phyloP scores from a whole-genome alignment of 2,888 invertebrate genomes.

The Drosophila formosana region DNA sequence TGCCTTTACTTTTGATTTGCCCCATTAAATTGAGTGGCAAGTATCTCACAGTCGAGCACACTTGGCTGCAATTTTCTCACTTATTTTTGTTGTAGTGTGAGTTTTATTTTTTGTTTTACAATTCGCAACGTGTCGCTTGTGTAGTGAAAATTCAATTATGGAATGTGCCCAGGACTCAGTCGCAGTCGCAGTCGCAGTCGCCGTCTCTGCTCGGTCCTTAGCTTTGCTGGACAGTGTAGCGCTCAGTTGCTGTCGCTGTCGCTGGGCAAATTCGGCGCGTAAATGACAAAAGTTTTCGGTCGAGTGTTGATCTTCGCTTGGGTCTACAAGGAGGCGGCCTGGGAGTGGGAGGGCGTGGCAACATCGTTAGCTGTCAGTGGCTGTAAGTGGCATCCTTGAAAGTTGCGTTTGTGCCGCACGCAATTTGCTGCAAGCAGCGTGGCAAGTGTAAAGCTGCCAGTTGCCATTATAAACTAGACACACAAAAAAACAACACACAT shows the following conservation, averaged over 20 bases:
- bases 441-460: slow-evolving; percentile 17
- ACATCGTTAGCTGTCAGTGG: slow-evolving; percentile 76
- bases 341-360: slow-evolving; percentile 44
- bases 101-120: slow-evolving; percentile 30
- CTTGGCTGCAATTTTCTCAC: neutral
- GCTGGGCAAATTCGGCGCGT: slow-evolving; percentile 68
- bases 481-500: slow-evolving; percentile 11
- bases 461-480: slow-evolving; percentile 21
- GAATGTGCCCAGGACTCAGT: slow-evolving; percentile 25
- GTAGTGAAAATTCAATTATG: slow-evolving; percentile 76
- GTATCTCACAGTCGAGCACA: neutral
- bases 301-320: slow-evolving; percentile 76
- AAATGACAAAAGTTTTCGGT: slow-evolving; percentile 76
- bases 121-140: slow-evolving; percentile 48
- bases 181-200: neutral
- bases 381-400: slow-evolving; percentile 80
- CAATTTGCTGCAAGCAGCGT: slow-evolving; percentile 68
- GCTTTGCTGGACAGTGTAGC: slow-evolving; percentile 6
- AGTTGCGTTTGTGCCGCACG: slow-evolving; percentile 71
- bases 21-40: no score
- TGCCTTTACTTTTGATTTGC: no score
- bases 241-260: neutral
- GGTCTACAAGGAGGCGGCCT: slow-evolving; percentile 31
- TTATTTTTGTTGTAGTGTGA: neutral
- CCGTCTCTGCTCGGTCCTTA: neutral